A percentile compares a stretch with the other conserved stretches of the same genome.
Conservation (phyloP, 2,113 vertebrate genomes). For the Aptenodytes forsteri region DNA sequence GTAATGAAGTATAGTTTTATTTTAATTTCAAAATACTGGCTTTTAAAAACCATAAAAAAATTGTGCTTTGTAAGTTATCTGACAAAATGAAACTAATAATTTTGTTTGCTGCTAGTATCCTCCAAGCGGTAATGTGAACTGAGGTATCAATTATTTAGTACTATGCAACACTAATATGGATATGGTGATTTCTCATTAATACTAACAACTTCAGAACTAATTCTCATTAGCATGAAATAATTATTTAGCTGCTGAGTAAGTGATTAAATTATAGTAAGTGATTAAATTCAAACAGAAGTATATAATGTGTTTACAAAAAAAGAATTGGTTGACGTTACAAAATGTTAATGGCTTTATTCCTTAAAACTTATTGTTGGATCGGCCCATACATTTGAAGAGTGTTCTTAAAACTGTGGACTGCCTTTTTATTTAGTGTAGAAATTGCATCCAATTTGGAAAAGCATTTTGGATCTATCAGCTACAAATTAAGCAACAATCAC, state of each 20-base stretch:
- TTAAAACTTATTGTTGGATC: conserved; percentile 43
- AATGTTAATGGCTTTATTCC: conserved; percentile 63
- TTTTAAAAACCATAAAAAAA: conserved; percentile 1
- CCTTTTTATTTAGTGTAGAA: not conserved
- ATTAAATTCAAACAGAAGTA: conserved; percentile 67
- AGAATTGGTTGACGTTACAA: conserved; percentile 47
- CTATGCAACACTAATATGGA: conserved; percentile 54
- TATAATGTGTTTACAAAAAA: conserved; percentile 60
- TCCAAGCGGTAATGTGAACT: conserved; percentile 47
- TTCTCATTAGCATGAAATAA: conserved; percentile 72
- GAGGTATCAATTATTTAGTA: conserved; percentile 68
- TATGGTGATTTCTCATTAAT: conserved; percentile 72
- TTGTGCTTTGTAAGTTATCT: conserved; percentile 26
- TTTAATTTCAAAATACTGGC: conserved; percentile 34
- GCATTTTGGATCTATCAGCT: not conserved
- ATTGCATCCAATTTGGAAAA: conserved; percentile 12
- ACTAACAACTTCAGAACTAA: conserved; percentile 67
- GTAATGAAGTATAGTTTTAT: conserved; percentile 16
- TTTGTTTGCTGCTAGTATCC: conserved; percentile 37
- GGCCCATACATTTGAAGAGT: conserved; percentile 3
- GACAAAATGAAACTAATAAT: conserved; percentile 66
- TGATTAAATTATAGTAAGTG: conserved; percentile 73
- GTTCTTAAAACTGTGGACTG: not conserved
- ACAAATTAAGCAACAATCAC: conserved; percentile 20
- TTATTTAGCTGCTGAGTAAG: conserved; percentile 73